Evolutionary conservation across 2,113 vertebrate species (phyloP).

Genomic region (Trachemys scripta): DNA sequence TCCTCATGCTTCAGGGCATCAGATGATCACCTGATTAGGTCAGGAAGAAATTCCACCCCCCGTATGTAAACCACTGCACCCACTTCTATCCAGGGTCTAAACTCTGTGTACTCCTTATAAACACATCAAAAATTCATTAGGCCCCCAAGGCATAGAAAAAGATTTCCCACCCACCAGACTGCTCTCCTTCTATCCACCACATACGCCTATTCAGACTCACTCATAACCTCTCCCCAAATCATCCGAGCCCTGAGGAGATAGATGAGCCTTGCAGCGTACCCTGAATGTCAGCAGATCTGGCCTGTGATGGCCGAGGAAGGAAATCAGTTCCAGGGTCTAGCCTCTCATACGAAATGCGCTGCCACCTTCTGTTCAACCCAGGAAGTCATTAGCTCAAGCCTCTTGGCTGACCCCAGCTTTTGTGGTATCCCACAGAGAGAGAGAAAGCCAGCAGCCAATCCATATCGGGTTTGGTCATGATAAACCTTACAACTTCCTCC

Average conservation of each 20-base stretch:
- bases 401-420: background rate
- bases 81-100: background rate
- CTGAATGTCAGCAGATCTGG: background rate
- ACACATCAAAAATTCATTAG: background rate
- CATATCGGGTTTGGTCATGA: background rate
- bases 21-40: background rate
- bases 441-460: fast-evolving
- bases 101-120: background rate
- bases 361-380: background rate
- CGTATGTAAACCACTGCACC: background rate
- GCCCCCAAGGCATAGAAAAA: background rate
- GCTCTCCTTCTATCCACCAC: background rate
- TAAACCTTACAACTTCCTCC: background rate
- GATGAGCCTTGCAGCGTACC: too few species aligned
- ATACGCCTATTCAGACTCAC: background rate
- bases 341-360: background rate
- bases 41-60: background rate
- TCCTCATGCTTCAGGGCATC: background rate
- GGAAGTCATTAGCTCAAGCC: background rate
- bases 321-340: background rate
- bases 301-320: background rate
- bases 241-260: background rate
- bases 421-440: background rate
- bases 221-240: background rate
- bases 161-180: background rate